A percentile compares a stretch with the other conserved stretches of the same genome.
Evolutionary conservation across 2,888 invertebrate genomes (phyloP).

Genomic region (Drosophila tripunctata): DNA sequence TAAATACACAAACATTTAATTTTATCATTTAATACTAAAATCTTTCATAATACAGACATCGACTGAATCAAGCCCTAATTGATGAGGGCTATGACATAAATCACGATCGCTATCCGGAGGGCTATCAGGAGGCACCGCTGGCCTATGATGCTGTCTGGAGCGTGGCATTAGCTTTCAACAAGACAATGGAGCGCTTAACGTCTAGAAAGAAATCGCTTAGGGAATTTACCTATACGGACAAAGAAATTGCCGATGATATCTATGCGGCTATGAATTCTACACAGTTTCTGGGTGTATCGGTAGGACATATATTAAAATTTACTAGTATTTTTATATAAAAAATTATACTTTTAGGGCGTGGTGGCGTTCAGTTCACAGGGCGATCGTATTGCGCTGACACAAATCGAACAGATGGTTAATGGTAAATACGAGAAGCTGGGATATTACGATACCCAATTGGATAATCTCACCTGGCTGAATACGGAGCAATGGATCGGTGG

Average conservation of each 20-base stretch:
- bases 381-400: constrained; percentile 98
- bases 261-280: constrained; percentile 99
- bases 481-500: constrained; percentile 95
- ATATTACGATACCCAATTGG: constrained; percentile 97
- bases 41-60: constrained; percentile 88
- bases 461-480: constrained; percentile 97
- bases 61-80: constrained; percentile 92
- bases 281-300: constrained; percentile 98
- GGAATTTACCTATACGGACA: constrained; percentile 98
- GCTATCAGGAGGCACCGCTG: constrained; percentile 98
- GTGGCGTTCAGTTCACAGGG: constrained; percentile 99
- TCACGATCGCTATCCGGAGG: constrained; percentile 94
- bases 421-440: constrained; percentile 97
- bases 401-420: constrained; percentile 98
- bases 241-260: constrained; percentile 96
- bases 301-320: constrained; percentile 85
- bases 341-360: constrained; percentile 89
- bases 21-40: too few species aligned
- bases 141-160: constrained; percentile 99
- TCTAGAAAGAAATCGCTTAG: constrained; percentile 92
- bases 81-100: constrained; percentile 94
- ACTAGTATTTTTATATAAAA: neutral
- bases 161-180: constrained; percentile 98
- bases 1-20: neutral
- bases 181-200: constrained; percentile 95